phyloP scores from a whole-genome alignment of 2,113 vertebrate genomes.

The Cephalopterus ornatus region DNA sequence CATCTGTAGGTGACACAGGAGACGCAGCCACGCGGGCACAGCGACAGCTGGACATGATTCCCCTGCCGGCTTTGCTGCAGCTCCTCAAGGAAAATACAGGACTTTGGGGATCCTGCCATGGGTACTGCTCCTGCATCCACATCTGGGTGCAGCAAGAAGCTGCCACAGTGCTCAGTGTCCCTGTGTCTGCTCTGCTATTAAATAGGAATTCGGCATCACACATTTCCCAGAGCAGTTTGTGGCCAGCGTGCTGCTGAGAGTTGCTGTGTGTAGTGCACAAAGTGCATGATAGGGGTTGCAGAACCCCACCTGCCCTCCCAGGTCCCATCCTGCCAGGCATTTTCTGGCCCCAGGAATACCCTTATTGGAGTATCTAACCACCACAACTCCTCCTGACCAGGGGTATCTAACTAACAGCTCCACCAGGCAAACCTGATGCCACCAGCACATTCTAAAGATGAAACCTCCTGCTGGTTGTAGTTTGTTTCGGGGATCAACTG shows the following conservation, averaged over 20 bases:
- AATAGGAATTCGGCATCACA: slow-evolving; percentile 1
- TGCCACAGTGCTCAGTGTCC: neutral
- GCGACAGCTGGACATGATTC: rapidly evolving
- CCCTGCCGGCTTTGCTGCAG: neutral
- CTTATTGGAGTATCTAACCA: neutral
- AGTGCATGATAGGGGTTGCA: neutral
- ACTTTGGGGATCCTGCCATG: neutral
- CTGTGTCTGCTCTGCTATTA: neutral
- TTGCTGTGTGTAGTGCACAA: rapidly evolving
- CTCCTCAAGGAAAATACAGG: neutral
- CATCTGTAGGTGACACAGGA: neutral
- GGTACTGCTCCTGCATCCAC: neutral
- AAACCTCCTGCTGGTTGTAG: neutral
- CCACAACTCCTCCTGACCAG: rapidly evolving
- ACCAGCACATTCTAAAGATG: neutral
- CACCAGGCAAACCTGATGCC: neutral
- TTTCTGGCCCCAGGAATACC: neutral
- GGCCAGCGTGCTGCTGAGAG: neutral
- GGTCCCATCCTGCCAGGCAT: neutral
- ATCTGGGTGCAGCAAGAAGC: neutral
- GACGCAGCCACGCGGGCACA: rapidly evolving
- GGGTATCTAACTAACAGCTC: neutral
- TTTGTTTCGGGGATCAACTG: neutral
- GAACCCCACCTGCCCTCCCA: neutral
- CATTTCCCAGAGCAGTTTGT: slow-evolving; percentile 1